These are phyloP conservation scores for Diglossa cyanea DNA, from an alignment of 2,797 vertebrate genomes.

Conservation along the genomic window DNA sequence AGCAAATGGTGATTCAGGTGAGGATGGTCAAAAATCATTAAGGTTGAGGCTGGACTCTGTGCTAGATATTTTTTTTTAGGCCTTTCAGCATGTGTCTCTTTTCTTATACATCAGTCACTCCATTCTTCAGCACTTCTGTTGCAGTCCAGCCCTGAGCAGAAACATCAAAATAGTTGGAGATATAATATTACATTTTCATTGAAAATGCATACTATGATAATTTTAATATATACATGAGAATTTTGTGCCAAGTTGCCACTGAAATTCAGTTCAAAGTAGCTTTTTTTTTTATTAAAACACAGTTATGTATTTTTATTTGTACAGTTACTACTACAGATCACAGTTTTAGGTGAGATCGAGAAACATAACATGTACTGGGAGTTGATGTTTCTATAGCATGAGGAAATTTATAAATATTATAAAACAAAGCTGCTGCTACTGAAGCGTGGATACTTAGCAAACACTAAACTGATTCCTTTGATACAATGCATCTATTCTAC, in stretches of 20 bases:
- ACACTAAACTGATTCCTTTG: constrained; percentile 9
- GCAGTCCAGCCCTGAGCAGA: not conserved
- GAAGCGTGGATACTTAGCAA: not conserved
- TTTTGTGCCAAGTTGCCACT: not conserved
- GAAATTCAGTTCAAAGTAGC: not conserved
- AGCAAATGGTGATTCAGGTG: not conserved
- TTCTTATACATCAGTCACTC: not conserved
- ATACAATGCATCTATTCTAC: not conserved
- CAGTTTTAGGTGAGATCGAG: not conserved
- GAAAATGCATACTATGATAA: not conserved
- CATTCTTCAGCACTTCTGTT: not conserved
- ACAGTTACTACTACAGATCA: not conserved
- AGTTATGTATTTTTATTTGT: not conserved
- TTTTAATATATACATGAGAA: not conserved
- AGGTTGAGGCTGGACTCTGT: not conserved
- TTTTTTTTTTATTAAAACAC: not conserved
- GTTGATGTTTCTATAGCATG: not conserved
- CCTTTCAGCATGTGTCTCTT: accelerated
- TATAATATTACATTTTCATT: not conserved
- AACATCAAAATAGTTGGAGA: not conserved
- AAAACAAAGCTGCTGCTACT: not conserved
- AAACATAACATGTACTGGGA: not conserved
- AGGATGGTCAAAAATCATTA: not conserved
- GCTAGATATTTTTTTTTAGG: not conserved
- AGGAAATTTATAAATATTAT: not conserved